Percentiles rank a stretch among this genome's conserved stretches.
Evolutionary conservation across 2,797 vertebrate genomes (phyloP).

Genomic region (Enteromius mattozi): DNA sequence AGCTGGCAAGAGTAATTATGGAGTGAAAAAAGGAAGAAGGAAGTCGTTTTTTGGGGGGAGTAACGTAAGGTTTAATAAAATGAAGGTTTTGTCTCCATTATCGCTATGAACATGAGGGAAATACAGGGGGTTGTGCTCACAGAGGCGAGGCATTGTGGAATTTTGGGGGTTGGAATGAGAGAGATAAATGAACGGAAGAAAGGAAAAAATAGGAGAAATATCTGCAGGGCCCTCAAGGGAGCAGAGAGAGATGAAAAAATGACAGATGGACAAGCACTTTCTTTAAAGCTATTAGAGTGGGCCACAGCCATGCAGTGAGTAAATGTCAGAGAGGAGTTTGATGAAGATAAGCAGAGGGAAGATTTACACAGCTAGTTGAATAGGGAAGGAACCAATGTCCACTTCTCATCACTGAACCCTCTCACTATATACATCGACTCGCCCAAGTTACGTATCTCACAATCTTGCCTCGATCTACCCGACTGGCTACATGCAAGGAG

Average conservation of each 20-base stretch:
- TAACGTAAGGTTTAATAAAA: not conserved
- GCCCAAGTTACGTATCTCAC: constrained; percentile 34
- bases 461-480: constrained; percentile 7
- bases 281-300: constrained; percentile 70
- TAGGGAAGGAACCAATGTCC: constrained; percentile 52
- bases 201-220: constrained; percentile 61
- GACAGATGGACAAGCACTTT: constrained; percentile 71
- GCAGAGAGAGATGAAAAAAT: constrained; percentile 68
- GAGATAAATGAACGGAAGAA: constrained; percentile 53
- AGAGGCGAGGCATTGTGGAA: constrained; percentile 32
- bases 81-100: constrained; percentile 38
- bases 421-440: constrained; percentile 44
- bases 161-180: constrained; percentile 48
- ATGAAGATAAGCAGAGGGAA: constrained; percentile 62
- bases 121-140: constrained; percentile 37
- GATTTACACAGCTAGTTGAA: constrained; percentile 58
- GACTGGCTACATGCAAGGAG: not conserved
- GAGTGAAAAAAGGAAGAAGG: constrained; percentile 25
- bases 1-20: constrained; percentile 54
- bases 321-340: constrained; percentile 69
- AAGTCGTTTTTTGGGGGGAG: not conserved
- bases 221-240: constrained; percentile 63
- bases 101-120: constrained; percentile 17
- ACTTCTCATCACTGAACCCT: constrained; percentile 38
- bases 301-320: constrained; percentile 68